phyloP scores from a whole-genome alignment of 2,888 invertebrate genomes.

The Tachina grossa region DNA sequence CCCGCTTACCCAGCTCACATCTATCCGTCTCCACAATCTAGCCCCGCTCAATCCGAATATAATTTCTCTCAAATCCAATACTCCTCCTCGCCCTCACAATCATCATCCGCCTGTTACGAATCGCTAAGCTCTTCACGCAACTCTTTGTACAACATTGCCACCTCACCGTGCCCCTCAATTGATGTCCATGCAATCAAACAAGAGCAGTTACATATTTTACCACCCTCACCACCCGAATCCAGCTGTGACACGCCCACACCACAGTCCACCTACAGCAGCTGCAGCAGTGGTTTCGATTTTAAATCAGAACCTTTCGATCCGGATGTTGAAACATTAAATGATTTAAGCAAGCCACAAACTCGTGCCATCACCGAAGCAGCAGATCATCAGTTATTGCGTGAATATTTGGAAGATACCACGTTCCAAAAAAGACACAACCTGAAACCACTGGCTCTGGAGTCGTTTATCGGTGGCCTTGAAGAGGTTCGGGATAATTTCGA shows the following conservation, averaged over 20 bases:
- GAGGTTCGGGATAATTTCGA: slow-evolving; percentile 90
- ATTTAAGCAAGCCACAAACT: slow-evolving; percentile 76
- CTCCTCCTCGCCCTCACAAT: slow-evolving; percentile 35
- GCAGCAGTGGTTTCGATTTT: slow-evolving; percentile 76
- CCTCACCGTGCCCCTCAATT: slow-evolving; percentile 81
- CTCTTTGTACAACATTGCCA: slow-evolving; percentile 70
- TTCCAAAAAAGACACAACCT: slow-evolving; percentile 93
- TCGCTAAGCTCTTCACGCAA: slow-evolving; percentile 76
- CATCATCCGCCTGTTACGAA: slow-evolving; percentile 74
- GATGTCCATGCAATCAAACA: slow-evolving; percentile 83
- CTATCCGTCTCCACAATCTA: slow-evolving; percentile 81
- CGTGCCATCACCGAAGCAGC: slow-evolving; percentile 77
- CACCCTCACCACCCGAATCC: slow-evolving; percentile 85
- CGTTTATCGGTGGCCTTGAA: slow-evolving; percentile 84
- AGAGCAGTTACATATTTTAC: slow-evolving; percentile 83
- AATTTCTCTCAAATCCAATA: slow-evolving; percentile 73
- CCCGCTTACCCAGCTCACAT: slow-evolving; percentile 78
- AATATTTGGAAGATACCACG: slow-evolving; percentile 92
- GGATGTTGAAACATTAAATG: slow-evolving; percentile 80
- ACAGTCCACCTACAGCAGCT: slow-evolving; percentile 78
- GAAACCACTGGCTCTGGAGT: slow-evolving; percentile 89
- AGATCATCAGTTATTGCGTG: slow-evolving; percentile 90
- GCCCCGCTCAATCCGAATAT: slow-evolving; percentile 80
- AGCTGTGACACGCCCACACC: slow-evolving; percentile 84
- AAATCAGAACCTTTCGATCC: slow-evolving; percentile 82